Percentiles rank a stretch among this genome's conserved stretches.
Conservation (phyloP, 2,888 invertebrate genomes). For the Synergus itoensis region DNA sequence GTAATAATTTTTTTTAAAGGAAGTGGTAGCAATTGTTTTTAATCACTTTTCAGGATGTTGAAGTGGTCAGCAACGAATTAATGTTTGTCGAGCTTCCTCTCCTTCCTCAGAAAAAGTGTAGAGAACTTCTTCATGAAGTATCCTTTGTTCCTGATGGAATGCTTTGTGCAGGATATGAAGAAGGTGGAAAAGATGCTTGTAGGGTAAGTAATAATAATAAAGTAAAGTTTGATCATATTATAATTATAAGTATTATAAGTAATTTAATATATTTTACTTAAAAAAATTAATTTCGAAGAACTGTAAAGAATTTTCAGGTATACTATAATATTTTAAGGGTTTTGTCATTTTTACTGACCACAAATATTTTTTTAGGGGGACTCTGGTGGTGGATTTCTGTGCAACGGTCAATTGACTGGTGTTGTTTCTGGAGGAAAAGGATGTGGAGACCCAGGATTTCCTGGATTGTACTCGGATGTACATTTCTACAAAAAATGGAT, state of each 20-base stretch:
- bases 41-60: neutral
- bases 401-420: constrained; percentile 64
- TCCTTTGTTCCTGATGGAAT: constrained; percentile 61
- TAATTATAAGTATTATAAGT: too few relatives aligned
- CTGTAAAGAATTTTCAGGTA: too few relatives aligned
- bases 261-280: too few relatives aligned
- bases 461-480: constrained; percentile 70
- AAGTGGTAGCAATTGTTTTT: too few relatives aligned
- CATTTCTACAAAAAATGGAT: constrained; percentile 65
- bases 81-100: constrained; percentile 69
- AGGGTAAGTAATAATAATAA: constrained; percentile 58
- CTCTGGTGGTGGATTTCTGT: constrained; percentile 73
- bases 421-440: constrained; percentile 71
- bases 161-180: constrained; percentile 69
- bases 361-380: constrained; percentile 65
- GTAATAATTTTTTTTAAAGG: neutral
- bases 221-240: too few relatives aligned
- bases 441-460: constrained; percentile 66
- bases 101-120: constrained; percentile 55
- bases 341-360: neutral
- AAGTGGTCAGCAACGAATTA: constrained; percentile 57
- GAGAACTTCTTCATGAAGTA: constrained; percentile 56
- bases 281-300: too few relatives aligned
- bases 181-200: constrained; percentile 70
- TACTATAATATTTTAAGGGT: too few relatives aligned